Evolutionary conservation across 2,113 vertebrate species (phyloP).

Genomic region (Blennius ocellaris): DNA sequence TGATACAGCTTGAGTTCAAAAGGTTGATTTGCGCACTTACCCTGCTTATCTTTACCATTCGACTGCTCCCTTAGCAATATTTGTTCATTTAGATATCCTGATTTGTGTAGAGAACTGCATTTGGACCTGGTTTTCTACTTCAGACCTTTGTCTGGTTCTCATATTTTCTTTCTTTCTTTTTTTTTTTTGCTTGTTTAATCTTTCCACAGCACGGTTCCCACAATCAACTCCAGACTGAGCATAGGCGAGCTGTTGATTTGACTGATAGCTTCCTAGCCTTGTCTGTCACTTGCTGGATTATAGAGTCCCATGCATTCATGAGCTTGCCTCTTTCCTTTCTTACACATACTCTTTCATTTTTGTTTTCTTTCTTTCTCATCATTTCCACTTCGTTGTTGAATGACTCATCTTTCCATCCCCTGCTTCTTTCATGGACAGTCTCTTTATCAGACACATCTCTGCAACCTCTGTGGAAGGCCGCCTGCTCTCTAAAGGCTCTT

Average conservation of each 20-base stretch:
- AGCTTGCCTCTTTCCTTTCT: constrained; percentile 23
- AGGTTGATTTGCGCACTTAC: not conserved
- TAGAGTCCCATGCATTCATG: constrained; percentile 12
- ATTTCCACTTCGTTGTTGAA: constrained; percentile 52
- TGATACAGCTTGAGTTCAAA: not conserved
- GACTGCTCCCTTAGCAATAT: not conserved
- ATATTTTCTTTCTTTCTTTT: constrained; percentile 12
- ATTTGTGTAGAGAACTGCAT: not conserved
- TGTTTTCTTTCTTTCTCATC: constrained; percentile 33
- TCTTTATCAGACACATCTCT: constrained; percentile 49
- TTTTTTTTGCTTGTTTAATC: constrained; percentile 35
- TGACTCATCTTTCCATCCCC: constrained; percentile 55
- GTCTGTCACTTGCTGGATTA: constrained; percentile 30
- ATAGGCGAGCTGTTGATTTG: constrained; percentile 45
- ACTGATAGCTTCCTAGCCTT: constrained; percentile 30
- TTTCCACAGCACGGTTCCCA: constrained; percentile 47
- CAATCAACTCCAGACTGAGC: constrained; percentile 26
- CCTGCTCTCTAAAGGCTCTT: constrained; percentile 39
- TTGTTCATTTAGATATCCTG: constrained; percentile 24
- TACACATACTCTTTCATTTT: constrained; percentile 20
- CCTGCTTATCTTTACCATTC: constrained; percentile 3
- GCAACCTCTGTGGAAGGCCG: constrained; percentile 22
- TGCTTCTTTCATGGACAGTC: constrained; percentile 43
- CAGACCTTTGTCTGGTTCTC: constrained; percentile 49
- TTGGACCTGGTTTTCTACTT: constrained; percentile 15